Conservation (phyloP, 2,888 invertebrate genomes). For the Drosophila borealis region DNA sequence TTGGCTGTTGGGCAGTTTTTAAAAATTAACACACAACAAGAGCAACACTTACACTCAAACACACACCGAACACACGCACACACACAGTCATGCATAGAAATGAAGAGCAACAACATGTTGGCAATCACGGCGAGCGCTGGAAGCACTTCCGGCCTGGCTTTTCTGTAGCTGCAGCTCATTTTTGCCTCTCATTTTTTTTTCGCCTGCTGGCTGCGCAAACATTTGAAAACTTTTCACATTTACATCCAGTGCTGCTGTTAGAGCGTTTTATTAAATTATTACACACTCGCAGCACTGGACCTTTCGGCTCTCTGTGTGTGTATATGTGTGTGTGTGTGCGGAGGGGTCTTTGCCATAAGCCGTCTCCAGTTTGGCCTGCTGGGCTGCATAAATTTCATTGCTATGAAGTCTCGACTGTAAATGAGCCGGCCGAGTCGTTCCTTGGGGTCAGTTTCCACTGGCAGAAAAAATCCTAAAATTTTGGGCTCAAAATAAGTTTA, state of each 20-base stretch:
- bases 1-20: constrained; percentile 75
- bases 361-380: constrained; percentile 47
- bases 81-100: constrained; percentile 23
- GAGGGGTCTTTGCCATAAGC: constrained; percentile 20
- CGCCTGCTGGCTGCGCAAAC: constrained; percentile 61
- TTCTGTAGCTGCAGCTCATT: constrained; percentile 35
- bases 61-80: constrained; percentile 17
- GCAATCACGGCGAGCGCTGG: constrained; percentile 67
- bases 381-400: constrained; percentile 70
- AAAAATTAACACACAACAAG: constrained; percentile 73
- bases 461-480: not conserved
- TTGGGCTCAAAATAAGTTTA: not conserved
- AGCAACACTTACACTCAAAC: constrained; percentile 26
- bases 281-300: constrained; percentile 43
- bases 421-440: constrained; percentile 64
- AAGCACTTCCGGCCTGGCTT: constrained; percentile 66
- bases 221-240: constrained; percentile 79
- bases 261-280: constrained; percentile 79
- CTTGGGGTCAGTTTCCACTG: constrained; percentile 41
- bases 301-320: not conserved
- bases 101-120: constrained; percentile 58
- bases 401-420: constrained; percentile 57
- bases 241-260: constrained; percentile 76
- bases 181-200: constrained; percentile 17
- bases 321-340: not conserved